Base-by-base conservation (phyloP, 2,888 invertebrate genomes). In the Heliconius sara region DNA sequence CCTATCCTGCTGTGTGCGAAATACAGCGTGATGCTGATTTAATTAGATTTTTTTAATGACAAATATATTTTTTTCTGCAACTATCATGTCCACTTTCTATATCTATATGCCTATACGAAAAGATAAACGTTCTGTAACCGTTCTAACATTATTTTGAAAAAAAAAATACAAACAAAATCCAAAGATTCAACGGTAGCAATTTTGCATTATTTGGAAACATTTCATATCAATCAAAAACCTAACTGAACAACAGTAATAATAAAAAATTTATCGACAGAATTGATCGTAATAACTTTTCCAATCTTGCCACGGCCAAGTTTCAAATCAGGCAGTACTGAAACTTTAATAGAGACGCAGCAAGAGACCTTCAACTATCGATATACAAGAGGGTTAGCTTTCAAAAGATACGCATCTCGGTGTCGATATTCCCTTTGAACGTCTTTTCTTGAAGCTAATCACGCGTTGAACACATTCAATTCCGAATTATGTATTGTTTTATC, bases 221-320 rank as follows among this genome's bases (percentile, higher is more conserved):
- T 65, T 39, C n/a, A 39, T 27, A 12, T 22, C 13, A 39, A 13
- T n/a, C 12, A 2, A 39, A 43, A 43, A 6, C n/a, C 16, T n/a
- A 39, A 30, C 19, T 10, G 34, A 34, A 27, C 27, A 27, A 34
- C 34, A 67, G 19, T 47, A 25, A 47, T 6, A 27, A 25, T 27
- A 77, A 34, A 47, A 34, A 68, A 52, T 3, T 77, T 39, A 57
- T 65, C n/a, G 34, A 34, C 16, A 34, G 34, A 52, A 43, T 68
- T 68, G 68, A 43, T 68, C 68, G n/a, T 68, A 68, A 68, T 68
- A 43, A 68, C n/a, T 68, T 68, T 68, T 68, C 68, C 68, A 68
- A 68, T 68, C 39, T 68, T n/a, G 39, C 68, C 16, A n/a, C 67
- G 39, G 68, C 43, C n/a, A n/a, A 68, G n/a, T 72, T 72, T 57